Evolutionary conservation across 2,888 invertebrate genomes (phyloP).

Genomic region (Xestia ashworthii): DNA sequence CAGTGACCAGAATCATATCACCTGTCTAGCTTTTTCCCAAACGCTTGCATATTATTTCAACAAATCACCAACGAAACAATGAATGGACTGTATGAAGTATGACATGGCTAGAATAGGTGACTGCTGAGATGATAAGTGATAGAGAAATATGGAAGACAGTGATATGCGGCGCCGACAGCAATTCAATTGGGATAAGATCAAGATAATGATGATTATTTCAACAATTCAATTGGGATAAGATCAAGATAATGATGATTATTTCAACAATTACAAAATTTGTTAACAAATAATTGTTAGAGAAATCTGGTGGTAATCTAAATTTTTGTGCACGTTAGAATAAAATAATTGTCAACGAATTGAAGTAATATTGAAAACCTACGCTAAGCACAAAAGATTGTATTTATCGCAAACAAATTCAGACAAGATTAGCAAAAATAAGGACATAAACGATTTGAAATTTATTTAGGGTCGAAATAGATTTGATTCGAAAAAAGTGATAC

Average conservation of each 20-base stretch:
- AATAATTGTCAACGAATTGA: not conserved
- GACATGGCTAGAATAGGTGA: too few species aligned
- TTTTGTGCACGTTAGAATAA: not conserved
- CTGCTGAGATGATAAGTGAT: too few species aligned
- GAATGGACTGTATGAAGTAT: too few species aligned
- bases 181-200: too few species aligned
- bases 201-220: too few species aligned
- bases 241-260: too few species aligned
- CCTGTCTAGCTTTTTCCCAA: not conserved
- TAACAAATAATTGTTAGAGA: not conserved
- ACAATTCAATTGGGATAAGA: too few species aligned
- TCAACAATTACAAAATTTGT: not conserved
- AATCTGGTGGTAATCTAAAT: not conserved
- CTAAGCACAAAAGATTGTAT: not conserved
- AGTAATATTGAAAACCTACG: not conserved
- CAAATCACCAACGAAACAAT: too few species aligned
- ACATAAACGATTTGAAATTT: constrained; percentile 31
- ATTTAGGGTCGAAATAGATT: constrained; percentile 23
- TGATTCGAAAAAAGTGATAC: constrained; percentile 18
- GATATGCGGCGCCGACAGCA: too few species aligned
- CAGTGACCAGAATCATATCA: not conserved
- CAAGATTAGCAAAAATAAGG: constrained; percentile 7
- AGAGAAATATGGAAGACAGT: too few species aligned
- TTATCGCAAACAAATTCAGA: constrained; percentile 24
- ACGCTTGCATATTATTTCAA: too few species aligned